A percentile compares a stretch with the other conserved stretches of the same genome.
These are phyloP conservation scores for Lithophane ornitopus DNA, from an alignment of 2,888 invertebrate species.

Conservation along the genomic window DNA sequence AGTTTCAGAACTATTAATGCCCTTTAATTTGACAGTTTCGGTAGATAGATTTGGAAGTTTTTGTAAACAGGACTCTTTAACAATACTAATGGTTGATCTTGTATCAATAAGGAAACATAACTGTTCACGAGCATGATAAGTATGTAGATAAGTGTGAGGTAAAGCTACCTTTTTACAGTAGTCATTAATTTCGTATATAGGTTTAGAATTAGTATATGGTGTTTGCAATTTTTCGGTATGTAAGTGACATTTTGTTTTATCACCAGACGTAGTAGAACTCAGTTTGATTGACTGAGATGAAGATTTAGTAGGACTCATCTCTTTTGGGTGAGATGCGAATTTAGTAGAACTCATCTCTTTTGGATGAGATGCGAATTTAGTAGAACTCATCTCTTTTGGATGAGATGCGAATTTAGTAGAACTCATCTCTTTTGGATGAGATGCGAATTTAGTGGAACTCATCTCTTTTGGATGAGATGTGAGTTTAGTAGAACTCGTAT, in stretches of 20 bases:
- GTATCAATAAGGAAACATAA: neutral
- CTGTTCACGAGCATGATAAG: neutral
- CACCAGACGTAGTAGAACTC: neutral
- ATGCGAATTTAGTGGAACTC: neutral
- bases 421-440: constrained; percentile 7
- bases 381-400: neutral
- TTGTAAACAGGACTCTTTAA: too few species aligned
- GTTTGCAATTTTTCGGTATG: neutral
- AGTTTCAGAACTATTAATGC: constrained; percentile 36
- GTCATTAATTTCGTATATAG: constrained; percentile 4
- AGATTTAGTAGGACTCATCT: too few species aligned
- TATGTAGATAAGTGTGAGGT: constrained; percentile 1
- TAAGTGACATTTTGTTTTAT: constrained; percentile 2
- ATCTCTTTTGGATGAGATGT: constrained; percentile 5
- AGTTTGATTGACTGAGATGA: neutral
- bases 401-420: neutral
- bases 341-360: neutral
- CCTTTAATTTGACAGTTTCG: constrained; percentile 21
- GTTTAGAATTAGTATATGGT: neutral
- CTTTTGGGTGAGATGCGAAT: neutral
- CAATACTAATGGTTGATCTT: too few species aligned
- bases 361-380: neutral
- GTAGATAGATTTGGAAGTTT: neutral
- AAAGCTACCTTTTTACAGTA: constrained; percentile 3
- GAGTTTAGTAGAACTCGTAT: neutral